A percentile compares a stretch with the other conserved stretches of the same genome.
phyloP scores from a whole-genome alignment of 1,140 invertebrate genomes.

The Panagrolaimus sp. region DNA sequence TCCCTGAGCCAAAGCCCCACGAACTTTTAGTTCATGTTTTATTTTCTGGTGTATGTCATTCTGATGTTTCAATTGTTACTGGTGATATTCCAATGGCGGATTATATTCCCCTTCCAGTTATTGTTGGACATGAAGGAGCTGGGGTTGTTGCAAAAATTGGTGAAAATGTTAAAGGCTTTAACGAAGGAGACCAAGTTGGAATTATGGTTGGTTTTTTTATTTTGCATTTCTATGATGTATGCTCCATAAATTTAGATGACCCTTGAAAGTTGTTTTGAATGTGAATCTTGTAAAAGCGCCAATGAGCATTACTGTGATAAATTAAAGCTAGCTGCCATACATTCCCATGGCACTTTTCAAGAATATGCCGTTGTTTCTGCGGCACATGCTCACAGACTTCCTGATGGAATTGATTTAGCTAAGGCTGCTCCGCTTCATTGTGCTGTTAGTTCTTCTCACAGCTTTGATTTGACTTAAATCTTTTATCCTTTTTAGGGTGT shows the following conservation, averaged over 20 bases:
- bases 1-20: background rate
- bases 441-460: constrained; percentile 8
- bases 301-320: background rate
- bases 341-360: background rate
- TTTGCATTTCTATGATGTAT: background rate
- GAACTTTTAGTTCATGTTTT: background rate
- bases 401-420: background rate
- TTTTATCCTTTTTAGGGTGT: background rate
- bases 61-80: background rate
- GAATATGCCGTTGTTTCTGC: background rate
- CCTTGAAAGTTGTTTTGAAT: background rate
- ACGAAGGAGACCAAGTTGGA: background rate
- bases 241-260: background rate
- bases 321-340: background rate
- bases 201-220: constrained; percentile 3
- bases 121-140: background rate
- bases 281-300: background rate
- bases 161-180: background rate
- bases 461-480: background rate
- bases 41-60: background rate
- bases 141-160: background rate
- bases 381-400: background rate
- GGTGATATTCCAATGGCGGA: background rate
- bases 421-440: background rate
- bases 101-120: background rate